These are phyloP conservation scores for Melanotaenia nigrans DNA, from an alignment of 2,797 vertebrate genomes.

Conservation along the genomic window DNA sequence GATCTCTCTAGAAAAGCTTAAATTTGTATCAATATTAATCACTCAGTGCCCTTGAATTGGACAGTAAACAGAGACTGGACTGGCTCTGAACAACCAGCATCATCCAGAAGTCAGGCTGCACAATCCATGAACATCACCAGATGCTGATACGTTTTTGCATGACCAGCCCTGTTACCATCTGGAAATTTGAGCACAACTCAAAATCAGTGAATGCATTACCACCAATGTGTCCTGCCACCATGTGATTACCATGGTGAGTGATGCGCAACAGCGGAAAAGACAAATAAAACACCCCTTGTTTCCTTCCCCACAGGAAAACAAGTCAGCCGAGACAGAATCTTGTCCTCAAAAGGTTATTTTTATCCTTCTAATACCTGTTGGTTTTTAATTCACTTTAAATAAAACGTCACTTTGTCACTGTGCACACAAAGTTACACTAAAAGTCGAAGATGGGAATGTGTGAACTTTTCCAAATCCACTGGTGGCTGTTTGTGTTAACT, in stretches of 20 bases:
- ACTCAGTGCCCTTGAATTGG: neutral
- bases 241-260: slow-evolving; percentile 11
- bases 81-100: neutral
- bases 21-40: neutral
- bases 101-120: neutral
- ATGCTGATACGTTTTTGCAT: slow-evolving; percentile 18
- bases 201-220: slow-evolving; percentile 3
- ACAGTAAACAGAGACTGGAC: neutral
- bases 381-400: slow-evolving; percentile 28
- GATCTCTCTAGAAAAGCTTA: neutral
- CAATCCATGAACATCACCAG: neutral
- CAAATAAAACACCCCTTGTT: slow-evolving; percentile 26
- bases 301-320: slow-evolving; percentile 77
- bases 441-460: slow-evolving; percentile 8
- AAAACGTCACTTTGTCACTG: slow-evolving; percentile 28
- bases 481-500: neutral
- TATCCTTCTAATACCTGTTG: slow-evolving; percentile 27
- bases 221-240: neutral
- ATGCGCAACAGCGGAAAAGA: slow-evolving; percentile 26
- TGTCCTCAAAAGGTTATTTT: slow-evolving; percentile 80
- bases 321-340: slow-evolving; percentile 68
- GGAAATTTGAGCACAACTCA: neutral
- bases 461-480: neutral
- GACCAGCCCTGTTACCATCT: slow-evolving; percentile 19
- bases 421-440: slow-evolving; percentile 35